Percentiles rank a stretch among this genome's conserved stretches.
These are phyloP conservation scores for Anas bernieri DNA, from an alignment of 2,797 vertebrate species.

Conservation along the genomic window DNA sequence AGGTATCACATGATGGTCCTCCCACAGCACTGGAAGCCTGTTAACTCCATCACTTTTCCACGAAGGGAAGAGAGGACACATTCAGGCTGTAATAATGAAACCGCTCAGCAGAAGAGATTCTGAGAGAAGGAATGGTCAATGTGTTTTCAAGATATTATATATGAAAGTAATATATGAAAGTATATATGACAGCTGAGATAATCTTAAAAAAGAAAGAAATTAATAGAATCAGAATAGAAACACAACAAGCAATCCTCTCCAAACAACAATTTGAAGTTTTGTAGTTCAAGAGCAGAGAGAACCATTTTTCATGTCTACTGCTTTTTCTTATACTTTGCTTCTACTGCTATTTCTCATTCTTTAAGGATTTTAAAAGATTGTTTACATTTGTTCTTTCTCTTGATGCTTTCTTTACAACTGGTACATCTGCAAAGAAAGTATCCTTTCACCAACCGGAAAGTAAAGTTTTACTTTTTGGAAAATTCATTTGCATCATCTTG, in stretches of 20 bases:
- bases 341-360: background rate
- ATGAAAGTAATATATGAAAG: background rate
- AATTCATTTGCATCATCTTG: background rate
- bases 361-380: background rate
- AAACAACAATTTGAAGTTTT: background rate
- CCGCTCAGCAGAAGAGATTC: background rate
- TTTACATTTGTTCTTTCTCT: background rate
- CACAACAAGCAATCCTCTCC: background rate
- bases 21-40: background rate
- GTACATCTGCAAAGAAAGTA: background rate
- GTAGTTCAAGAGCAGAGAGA: background rate
- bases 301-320: background rate
- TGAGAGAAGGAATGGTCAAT: background rate
- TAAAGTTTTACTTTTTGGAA: background rate
- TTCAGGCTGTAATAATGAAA: background rate
- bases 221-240: background rate
- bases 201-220: background rate
- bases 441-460: background rate
- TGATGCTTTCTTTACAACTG: background rate
- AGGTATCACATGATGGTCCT: background rate
- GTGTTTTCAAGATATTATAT: background rate
- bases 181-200: background rate
- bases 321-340: background rate
- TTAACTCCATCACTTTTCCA: background rate
- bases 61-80: background rate